phyloP scores from a whole-genome alignment of 2,888 invertebrate species.

The Steromphala cineraria region DNA sequence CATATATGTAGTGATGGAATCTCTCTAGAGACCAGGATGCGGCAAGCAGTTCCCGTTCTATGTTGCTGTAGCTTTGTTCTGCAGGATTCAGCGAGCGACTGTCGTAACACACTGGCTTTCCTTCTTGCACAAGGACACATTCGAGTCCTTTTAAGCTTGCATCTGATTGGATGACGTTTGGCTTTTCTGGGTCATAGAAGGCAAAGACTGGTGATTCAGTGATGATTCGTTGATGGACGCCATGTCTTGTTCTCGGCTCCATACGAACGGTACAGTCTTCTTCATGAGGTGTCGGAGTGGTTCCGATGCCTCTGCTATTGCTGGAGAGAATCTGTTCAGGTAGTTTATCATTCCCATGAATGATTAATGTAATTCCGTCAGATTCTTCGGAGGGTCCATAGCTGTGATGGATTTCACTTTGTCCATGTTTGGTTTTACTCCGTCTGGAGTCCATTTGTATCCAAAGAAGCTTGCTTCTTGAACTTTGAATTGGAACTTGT shows the following conservation, averaged over 20 bases:
- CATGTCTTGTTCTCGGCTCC: conserved; percentile 13
- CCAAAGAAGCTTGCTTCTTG: conserved; percentile 13
- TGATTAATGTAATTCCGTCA: conserved; percentile 16
- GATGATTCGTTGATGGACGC: conserved; percentile 7
- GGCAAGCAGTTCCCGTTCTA: neutral
- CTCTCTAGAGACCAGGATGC: neutral
- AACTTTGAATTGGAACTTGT: conserved; percentile 17
- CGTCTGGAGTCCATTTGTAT: conserved; percentile 10
- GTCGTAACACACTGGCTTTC: neutral
- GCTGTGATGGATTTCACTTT: conserved; percentile 30
- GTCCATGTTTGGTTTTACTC: conserved; percentile 22
- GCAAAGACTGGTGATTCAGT: conserved; percentile 18
- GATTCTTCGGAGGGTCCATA: conserved; percentile 27
- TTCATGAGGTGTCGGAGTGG: conserved; percentile 13
- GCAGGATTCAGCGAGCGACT: neutral
- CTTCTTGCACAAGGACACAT: neutral
- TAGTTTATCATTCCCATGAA: conserved; percentile 22
- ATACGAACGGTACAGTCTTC: conserved; percentile 5
- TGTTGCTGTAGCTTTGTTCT: neutral
- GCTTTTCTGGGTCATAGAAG: conserved; percentile 11
- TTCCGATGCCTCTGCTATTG: conserved; percentile 5
- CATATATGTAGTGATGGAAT: neutral
- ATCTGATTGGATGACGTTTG: neutral
- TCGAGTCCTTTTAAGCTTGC: neutral
- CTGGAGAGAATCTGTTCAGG: conserved; percentile 12